Evolutionary conservation across 2,113 vertebrate species (phyloP).

Genomic region (Tylochromis polylepis): DNA sequence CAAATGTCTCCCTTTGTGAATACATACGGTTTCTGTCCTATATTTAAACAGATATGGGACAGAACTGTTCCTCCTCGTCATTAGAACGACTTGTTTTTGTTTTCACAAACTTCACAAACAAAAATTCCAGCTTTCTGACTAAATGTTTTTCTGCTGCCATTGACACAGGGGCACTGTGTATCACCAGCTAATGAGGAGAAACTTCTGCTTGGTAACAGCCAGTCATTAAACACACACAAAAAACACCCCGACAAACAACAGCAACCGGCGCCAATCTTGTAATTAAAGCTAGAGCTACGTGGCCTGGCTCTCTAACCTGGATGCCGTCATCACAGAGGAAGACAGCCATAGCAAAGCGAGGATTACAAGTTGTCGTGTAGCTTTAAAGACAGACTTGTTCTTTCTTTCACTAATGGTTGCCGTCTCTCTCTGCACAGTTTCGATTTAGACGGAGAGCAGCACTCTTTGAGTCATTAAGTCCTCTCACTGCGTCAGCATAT

Average conservation of each 20-base stretch:
- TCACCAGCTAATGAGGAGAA: neutral
- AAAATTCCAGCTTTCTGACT: neutral
- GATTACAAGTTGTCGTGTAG: neutral
- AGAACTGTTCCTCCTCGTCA: neutral
- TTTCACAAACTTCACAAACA: neutral
- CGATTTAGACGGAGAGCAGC: conserved; percentile 20
- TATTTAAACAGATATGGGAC: neutral
- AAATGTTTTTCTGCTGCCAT: neutral
- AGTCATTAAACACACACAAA: conserved; percentile 15
- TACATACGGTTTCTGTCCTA: neutral
- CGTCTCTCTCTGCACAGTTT: conserved; percentile 4
- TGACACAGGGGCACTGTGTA: neutral
- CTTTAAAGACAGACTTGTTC: neutral
- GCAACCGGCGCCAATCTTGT: conserved; percentile 13
- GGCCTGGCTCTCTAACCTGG: neutral
- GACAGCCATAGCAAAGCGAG: neutral
- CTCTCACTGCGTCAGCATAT: conserved; percentile 39
- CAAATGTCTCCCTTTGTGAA: neutral
- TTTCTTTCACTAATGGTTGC: neutral
- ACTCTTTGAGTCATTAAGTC: conserved; percentile 49
- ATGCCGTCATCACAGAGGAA: neutral
- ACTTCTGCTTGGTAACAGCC: neutral
- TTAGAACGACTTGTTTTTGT: neutral
- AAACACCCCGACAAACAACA: neutral
- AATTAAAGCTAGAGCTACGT: conserved; percentile 16